phyloP scores from a whole-genome alignment of 2,888 invertebrate species.

The Ceramica pisi region DNA sequence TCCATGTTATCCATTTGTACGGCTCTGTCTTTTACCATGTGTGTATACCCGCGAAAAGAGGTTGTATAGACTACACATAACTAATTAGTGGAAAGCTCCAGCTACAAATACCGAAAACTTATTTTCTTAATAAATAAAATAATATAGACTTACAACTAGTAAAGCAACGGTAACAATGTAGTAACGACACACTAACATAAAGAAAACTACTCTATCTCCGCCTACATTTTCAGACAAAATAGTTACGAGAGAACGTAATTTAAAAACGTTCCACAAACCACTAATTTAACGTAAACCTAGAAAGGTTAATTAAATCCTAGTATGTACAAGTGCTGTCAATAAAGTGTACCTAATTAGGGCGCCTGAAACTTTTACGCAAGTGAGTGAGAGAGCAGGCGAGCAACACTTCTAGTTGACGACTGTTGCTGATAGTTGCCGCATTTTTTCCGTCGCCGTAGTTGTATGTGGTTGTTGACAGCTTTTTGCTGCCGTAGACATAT shows the following conservation, averaged over 20 bases:
- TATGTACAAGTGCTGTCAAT: slow-evolving; percentile 50
- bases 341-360: slow-evolving; percentile 60
- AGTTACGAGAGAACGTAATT: neutral
- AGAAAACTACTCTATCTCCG: neutral
- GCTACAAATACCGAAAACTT: neutral
- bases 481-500: neutral
- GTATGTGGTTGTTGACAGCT: neutral
- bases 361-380: slow-evolving; percentile 56
- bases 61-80: neutral
- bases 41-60: neutral
- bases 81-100: neutral
- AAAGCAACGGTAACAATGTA: too few species aligned
- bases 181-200: neutral
- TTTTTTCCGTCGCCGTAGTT: neutral
- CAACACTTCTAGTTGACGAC: neutral
- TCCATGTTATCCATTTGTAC: neutral
- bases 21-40: too few species aligned
- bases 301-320: slow-evolving; percentile 54
- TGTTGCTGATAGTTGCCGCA: neutral
- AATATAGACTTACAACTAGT: neutral
- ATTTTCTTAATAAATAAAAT: neutral
- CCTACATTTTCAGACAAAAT: neutral
- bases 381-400: slow-evolving; percentile 8
- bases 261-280: slow-evolving; percentile 16
- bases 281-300: slow-evolving; percentile 30